Evolutionary conservation across 2,888 invertebrate genomes (phyloP).

Genomic region (Deilephila porcellus): DNA sequence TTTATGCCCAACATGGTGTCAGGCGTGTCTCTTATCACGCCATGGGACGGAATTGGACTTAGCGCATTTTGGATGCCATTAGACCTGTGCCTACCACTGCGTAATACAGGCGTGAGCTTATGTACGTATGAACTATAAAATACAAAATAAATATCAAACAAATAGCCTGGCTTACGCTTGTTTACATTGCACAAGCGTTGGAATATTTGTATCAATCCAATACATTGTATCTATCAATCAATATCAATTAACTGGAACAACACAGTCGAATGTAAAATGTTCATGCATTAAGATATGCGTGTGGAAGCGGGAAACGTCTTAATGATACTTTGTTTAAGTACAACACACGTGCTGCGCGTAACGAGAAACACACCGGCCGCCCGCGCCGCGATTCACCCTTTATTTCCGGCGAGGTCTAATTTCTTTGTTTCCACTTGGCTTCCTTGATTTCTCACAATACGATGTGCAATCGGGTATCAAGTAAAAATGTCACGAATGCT

Average conservation of each 20-base stretch:
- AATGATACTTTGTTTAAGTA: constrained; percentile 20
- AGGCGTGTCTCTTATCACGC: no score
- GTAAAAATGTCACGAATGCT: neutral
- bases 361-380: constrained; percentile 1
- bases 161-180: neutral
- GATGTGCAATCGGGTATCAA: constrained; percentile 19
- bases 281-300: no score
- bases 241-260: constrained; percentile 1
- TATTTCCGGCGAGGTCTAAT: constrained; percentile 22
- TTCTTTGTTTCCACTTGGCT: constrained; percentile 23
- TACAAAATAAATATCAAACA: neutral
- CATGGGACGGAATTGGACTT: no score
- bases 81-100: no score
- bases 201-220: neutral
- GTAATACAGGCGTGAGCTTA: no score
- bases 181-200: neutral
- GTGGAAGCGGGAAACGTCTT: constrained; percentile 10
- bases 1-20: no score
- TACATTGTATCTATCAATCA: constrained; percentile 3
- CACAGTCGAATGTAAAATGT: neutral
- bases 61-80: no score
- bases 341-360: neutral
- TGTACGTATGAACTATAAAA: no score
- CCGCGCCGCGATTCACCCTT: constrained; percentile 5
- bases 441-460: constrained; percentile 20